Conservation (phyloP, 2,888 invertebrate species). For the Drosophila recens region DNA sequence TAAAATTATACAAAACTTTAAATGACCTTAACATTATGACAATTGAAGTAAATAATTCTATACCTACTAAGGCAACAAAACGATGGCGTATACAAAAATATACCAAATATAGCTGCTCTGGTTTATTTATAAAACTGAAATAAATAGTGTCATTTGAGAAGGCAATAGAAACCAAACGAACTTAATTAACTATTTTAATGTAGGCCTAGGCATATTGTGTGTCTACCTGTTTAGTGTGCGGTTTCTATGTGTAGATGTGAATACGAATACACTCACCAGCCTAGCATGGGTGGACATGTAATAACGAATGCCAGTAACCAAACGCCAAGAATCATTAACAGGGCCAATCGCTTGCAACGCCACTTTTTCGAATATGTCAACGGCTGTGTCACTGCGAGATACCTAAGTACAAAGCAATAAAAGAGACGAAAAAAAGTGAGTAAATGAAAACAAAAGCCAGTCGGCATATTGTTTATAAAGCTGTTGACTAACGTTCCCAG, state of each 20-base stretch:
- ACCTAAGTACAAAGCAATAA: conserved; percentile 85
- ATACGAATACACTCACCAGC: conserved; percentile 88
- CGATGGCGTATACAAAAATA: background rate
- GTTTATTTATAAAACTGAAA: conserved; percentile 15
- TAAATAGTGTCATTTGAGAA: conserved; percentile 13
- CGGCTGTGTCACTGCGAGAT: conserved; percentile 97
- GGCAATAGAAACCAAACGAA: conserved; percentile 11
- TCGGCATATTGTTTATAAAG: conserved; percentile 72
- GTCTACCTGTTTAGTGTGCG: background rate
- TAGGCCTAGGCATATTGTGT: background rate
- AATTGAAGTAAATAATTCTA: too few species aligned
- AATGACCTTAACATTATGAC: too few species aligned
- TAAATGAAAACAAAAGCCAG: conserved; percentile 61
- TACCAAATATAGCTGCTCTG: background rate
- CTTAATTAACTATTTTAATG: conserved; percentile 21
- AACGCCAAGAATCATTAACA: conserved; percentile 95
- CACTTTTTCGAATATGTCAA: conserved; percentile 95
- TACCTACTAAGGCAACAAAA: background rate
- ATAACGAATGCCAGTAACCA: conserved; percentile 96
- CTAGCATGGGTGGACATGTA: conserved; percentile 97
- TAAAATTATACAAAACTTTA: too few species aligned
- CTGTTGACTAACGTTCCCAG: conserved; percentile 57
- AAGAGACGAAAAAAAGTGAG: conserved; percentile 43
- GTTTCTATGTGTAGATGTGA: background rate
- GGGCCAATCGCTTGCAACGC: conserved; percentile 93